Evolutionary conservation across 1,140 invertebrate genomes (phyloP).

Genomic region (Lucilia cuprina): DNA sequence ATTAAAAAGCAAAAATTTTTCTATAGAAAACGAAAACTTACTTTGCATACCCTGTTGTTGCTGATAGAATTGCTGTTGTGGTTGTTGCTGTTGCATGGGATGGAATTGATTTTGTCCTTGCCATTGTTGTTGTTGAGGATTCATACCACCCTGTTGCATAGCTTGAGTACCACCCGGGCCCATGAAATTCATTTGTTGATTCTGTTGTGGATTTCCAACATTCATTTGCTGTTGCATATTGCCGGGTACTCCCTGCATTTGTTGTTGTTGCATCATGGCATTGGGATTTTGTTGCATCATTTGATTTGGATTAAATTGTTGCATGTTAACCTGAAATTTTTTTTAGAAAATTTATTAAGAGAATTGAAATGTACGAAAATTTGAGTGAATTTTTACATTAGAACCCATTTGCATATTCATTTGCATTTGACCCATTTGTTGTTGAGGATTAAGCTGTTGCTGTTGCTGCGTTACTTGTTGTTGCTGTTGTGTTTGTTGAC

Average conservation of each 20-base stretch:
- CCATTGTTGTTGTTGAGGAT: slow-evolving; percentile 41
- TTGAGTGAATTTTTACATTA: neutral
- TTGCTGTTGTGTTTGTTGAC: slow-evolving; percentile 3
- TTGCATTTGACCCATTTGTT: slow-evolving; percentile 37
- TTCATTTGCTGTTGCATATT: slow-evolving; percentile 55
- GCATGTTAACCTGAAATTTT: slow-evolving; percentile 51
- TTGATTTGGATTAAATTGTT: slow-evolving; percentile 55
- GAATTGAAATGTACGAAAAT: neutral
- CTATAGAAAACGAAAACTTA: slow-evolving; percentile 38
- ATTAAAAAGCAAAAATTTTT: too few relatives aligned
- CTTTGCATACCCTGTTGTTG: slow-evolving; percentile 50
- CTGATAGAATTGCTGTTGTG: slow-evolving; percentile 46
- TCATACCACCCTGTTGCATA: slow-evolving; percentile 36
- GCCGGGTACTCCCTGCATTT: slow-evolving; percentile 51
- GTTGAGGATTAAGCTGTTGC: slow-evolving; percentile 23
- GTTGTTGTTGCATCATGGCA: slow-evolving; percentile 50
- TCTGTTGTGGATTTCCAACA: slow-evolving; percentile 52
- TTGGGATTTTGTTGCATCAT: slow-evolving; percentile 52
- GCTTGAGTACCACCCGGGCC: slow-evolving; percentile 43
- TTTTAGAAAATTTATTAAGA: neutral
- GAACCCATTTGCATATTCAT: slow-evolving; percentile 38
- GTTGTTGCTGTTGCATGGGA: slow-evolving; percentile 50
- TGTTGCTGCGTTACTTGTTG: slow-evolving; percentile 12
- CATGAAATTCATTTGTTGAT: slow-evolving; percentile 57
- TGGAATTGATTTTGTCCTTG: slow-evolving; percentile 46